Evolutionary conservation across 2,113 vertebrate genomes (phyloP), one percentile per base, ranked within the genome.

Genomic region (Amia ocellicauda): DNA sequence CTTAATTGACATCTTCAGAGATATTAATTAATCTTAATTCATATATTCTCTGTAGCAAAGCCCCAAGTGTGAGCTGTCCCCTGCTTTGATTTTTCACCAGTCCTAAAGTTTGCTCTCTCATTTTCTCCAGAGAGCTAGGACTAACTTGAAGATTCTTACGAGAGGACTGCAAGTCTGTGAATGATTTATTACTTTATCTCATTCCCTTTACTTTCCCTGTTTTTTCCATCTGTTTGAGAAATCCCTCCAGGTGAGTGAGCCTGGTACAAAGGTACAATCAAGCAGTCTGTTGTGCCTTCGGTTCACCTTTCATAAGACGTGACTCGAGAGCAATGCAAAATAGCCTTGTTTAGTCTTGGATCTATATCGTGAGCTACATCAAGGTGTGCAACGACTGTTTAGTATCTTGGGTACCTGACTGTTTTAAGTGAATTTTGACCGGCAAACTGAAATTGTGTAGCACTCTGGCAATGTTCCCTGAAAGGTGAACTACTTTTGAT

Each of bases 11-110:
- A 62, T 67, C 42, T 53, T 43, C 23, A 31, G 59, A 27, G 40
- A 55, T 16, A 31, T 66, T 66, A 59, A 66, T 61, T 68, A 45
- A 42, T 28, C 50, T 36, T 67, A 2, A 45, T 60, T 45, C 42
- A 50, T 55, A 60, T 27, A 47, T 67, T 52, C 36, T 24, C 22
- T 45, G 49, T 55, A n/a, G 36, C 9, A 11, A 16, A 2, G 23
- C 27, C 11, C 51, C 8, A 23, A 26, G 51, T 53, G n/a, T n/a
- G 57, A 29, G 64, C 28, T 43, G 40, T 17, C 26, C 29, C 28
- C 31, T 23, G 23, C 40, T 22, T n/a, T 47, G 4, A 5, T n/a
- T 11, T 23, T 22, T 49, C 8, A 58, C 57, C 36, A 58, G 24
- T 19, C 28, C 4, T 13, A 58, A 24, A 49, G 43, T 22, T 58